Evolutionary conservation across 2,888 invertebrate species (phyloP).

Genomic region (Rhogogaster chlorosoma): DNA sequence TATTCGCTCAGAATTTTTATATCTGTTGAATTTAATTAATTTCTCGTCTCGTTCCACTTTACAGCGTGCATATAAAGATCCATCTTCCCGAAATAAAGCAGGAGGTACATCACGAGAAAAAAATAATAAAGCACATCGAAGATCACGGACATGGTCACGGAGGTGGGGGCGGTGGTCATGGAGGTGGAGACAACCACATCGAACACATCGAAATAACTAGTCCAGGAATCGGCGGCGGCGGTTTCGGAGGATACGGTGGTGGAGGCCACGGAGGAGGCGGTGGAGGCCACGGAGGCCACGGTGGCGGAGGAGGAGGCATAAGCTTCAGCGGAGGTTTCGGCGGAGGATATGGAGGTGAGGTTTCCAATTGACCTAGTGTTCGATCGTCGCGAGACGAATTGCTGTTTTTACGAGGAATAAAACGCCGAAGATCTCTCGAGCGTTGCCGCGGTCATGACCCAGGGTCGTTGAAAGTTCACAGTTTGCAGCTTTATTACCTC

Average conservation of each 20-base stretch:
- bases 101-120: slow-evolving; percentile 65
- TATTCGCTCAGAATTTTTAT: not conserved
- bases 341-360: slow-evolving; percentile 56
- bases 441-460: not conserved
- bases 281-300: slow-evolving; percentile 53
- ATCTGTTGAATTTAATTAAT: not conserved
- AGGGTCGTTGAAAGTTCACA: not conserved
- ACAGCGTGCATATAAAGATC: slow-evolving; percentile 71
- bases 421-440: not conserved
- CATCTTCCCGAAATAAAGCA: slow-evolving; percentile 64
- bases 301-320: slow-evolving; percentile 51
- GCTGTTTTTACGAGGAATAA: not conserved
- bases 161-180: slow-evolving; percentile 55
- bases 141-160: slow-evolving; percentile 66
- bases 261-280: slow-evolving; percentile 56
- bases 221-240: slow-evolving; percentile 56
- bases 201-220: slow-evolving; percentile 63
- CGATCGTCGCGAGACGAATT: not conserved
- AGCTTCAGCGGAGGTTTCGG: slow-evolving; percentile 55
- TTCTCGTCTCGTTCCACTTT: slow-evolving; percentile 40
- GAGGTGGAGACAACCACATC: slow-evolving; percentile 59
- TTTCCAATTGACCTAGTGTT: slow-evolving; percentile 5
- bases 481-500: not conserved
- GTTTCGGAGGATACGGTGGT: slow-evolving; percentile 52
- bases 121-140: slow-evolving; percentile 64